A percentile compares a stretch with the other conserved stretches of the same genome.
Evolutionary conservation across 2,888 invertebrate species (phyloP).

Genomic region (Dynastes grantii): DNA sequence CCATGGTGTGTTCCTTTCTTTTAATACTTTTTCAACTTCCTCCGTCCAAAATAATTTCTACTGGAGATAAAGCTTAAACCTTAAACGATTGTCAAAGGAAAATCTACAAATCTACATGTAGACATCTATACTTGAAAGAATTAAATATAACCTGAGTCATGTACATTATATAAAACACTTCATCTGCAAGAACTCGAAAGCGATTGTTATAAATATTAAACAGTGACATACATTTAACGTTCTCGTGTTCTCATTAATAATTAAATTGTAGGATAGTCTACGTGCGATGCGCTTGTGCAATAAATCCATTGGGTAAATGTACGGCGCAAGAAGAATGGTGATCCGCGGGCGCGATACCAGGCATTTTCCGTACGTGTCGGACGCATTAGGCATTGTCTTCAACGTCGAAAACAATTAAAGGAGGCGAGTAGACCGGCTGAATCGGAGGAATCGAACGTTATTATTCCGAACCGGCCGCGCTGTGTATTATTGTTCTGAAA

Average conservation of each 20-base stretch:
- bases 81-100: no score
- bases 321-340: conserved; percentile 22
- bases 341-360: background rate
- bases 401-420: conserved; percentile 24
- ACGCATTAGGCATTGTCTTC: conserved; percentile 35
- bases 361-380: conserved; percentile 18
- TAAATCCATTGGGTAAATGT: conserved; percentile 32
- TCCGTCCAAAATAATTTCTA: no score
- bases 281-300: conserved; percentile 39
- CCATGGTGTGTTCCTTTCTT: no score
- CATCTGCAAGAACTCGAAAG: background rate
- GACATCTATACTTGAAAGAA: no score
- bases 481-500: conserved; percentile 40
- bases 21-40: no score
- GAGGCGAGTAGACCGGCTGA: background rate
- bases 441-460: background rate
- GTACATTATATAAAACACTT: background rate
- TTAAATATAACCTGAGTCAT: no score
- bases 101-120: no score
- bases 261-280: conserved; percentile 50
- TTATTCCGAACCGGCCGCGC: background rate
- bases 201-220: background rate
- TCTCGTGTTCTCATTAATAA: conserved; percentile 44
- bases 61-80: no score
- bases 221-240: conserved; percentile 14